Percentiles rank a stretch among this genome's conserved stretches.
Evolutionary conservation across 2,888 invertebrate genomes (phyloP).

Genomic region (Drosophila acutilabella): DNA sequence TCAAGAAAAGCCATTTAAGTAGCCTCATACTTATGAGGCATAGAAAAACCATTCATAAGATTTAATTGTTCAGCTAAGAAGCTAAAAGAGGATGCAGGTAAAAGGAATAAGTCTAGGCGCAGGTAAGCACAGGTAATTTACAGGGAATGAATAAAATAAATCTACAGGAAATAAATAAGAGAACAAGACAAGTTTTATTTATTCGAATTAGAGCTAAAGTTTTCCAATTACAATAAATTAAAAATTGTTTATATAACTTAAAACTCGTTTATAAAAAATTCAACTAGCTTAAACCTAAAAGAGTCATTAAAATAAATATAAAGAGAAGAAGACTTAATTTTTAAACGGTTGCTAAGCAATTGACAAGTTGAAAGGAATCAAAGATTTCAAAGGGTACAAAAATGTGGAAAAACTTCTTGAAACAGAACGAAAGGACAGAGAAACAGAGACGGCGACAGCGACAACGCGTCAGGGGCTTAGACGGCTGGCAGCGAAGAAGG

Average conservation of each 20-base stretch:
- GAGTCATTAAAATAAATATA: neutral
- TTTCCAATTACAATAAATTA: too few relatives aligned
- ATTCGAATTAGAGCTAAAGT: too few relatives aligned
- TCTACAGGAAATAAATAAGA: neutral
- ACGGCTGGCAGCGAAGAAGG: neutral
- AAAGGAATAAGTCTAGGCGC: neutral
- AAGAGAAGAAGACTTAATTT: neutral
- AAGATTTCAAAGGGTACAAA: constrained; percentile 41
- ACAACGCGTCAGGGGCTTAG: constrained; percentile 3
- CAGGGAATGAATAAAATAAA: neutral
- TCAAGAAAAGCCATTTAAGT: neutral
- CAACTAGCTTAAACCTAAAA: too few relatives aligned
- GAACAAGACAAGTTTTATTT: neutral
- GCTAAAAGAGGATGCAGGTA: neutral
- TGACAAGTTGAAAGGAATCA: constrained; percentile 15
- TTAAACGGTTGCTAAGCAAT: constrained; percentile 19
- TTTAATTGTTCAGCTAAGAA: neutral
- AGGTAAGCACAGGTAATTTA: neutral
- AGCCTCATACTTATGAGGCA: neutral
- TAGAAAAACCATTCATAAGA: neutral
- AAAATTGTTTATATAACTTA: too few relatives aligned
- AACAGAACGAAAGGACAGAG: constrained; percentile 11
- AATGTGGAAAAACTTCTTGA: constrained; percentile 70
- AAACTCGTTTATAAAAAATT: too few relatives aligned
- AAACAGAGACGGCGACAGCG: neutral